These are phyloP conservation scores for Scaptomyza montana DNA, from an alignment of 1,140 invertebrate species.

Conservation along the genomic window DNA sequence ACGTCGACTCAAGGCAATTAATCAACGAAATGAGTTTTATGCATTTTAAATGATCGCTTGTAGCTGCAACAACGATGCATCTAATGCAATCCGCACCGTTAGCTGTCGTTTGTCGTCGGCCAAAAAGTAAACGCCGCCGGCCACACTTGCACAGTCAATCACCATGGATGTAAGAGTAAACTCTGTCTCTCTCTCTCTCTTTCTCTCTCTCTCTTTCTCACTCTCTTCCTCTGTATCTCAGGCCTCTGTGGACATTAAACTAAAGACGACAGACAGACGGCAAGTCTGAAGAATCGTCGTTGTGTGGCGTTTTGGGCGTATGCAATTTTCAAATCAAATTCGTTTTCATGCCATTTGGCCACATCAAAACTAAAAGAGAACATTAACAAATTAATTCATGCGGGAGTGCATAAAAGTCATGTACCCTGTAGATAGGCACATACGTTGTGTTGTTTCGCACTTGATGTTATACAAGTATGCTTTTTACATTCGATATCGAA, in stretches of 20 bases:
- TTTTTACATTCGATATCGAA: too few relatives aligned
- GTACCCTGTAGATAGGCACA: not conserved
- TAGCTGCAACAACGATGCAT: not conserved
- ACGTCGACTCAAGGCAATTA: constrained; percentile 62
- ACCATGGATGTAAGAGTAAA: constrained; percentile 26
- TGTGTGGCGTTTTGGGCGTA: constrained; percentile 44
- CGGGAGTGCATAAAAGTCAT: constrained; percentile 22
- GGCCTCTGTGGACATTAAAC: too few relatives aligned
- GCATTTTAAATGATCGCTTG: constrained; percentile 77
- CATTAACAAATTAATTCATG: constrained; percentile 5
- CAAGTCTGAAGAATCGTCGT: constrained; percentile 4
- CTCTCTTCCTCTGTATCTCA: too few relatives aligned
- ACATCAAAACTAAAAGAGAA: constrained; percentile 12
- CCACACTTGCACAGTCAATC: constrained; percentile 50
- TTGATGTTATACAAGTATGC: too few relatives aligned
- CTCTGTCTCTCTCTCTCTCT: too few relatives aligned
- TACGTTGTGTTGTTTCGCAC: too few relatives aligned
- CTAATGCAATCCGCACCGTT: constrained; percentile 52
- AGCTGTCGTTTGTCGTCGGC: constrained; percentile 63
- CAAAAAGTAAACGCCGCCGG: constrained; percentile 30
- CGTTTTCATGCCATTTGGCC: constrained; percentile 77
- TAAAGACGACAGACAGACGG: not conserved
- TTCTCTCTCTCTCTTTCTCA: too few relatives aligned
- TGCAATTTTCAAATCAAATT: constrained; percentile 73
- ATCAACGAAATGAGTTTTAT: constrained; percentile 81